Evolutionary conservation across 1,140 invertebrate species (phyloP).

Genomic region (Phortica variegata): DNA sequence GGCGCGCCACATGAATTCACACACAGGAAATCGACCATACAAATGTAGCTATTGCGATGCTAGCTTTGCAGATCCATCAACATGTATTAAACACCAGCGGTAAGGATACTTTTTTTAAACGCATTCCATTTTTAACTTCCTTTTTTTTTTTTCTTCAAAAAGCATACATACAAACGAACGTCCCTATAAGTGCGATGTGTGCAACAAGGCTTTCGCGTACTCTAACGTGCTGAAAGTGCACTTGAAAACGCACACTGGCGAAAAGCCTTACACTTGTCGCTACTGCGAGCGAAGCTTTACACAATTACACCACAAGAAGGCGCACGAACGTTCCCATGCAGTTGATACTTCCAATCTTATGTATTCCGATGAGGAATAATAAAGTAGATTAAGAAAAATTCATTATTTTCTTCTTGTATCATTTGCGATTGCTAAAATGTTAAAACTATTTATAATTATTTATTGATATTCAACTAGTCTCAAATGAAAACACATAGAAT

Average conservation of each 20-base stretch:
- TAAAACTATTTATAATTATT: not conserved
- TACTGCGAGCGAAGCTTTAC: conserved; percentile 33
- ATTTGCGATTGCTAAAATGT: not conserved
- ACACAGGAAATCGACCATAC: conserved; percentile 44
- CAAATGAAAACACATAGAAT: too few species aligned
- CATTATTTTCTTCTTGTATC: not conserved
- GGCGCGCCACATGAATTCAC: conserved; percentile 47
- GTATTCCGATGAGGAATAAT: not conserved
- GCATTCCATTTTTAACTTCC: not conserved
- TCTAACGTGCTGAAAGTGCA: conserved; percentile 47
- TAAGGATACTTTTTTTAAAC: conserved; percentile 9
- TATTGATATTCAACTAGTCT: not conserved
- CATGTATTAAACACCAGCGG: conserved; percentile 63
- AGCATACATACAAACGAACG: conserved; percentile 51
- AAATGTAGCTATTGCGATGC: conserved; percentile 65
- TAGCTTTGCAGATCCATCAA: conserved; percentile 66
- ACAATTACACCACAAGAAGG: conserved; percentile 42
- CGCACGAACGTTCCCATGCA: conserved; percentile 34
- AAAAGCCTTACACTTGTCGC: conserved; percentile 35
- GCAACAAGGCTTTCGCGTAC: conserved; percentile 39
- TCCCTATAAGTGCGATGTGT: conserved; percentile 42
- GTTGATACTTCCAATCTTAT: too few species aligned
- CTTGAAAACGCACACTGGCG: conserved; percentile 40
- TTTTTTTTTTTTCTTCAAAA: not conserved
- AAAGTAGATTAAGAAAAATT: too few species aligned